A percentile compares a stretch with the other conserved stretches of the same genome.
Evolutionary conservation across 2,888 invertebrate genomes (phyloP).

Genomic region (Trichopoda pennipes): DNA sequence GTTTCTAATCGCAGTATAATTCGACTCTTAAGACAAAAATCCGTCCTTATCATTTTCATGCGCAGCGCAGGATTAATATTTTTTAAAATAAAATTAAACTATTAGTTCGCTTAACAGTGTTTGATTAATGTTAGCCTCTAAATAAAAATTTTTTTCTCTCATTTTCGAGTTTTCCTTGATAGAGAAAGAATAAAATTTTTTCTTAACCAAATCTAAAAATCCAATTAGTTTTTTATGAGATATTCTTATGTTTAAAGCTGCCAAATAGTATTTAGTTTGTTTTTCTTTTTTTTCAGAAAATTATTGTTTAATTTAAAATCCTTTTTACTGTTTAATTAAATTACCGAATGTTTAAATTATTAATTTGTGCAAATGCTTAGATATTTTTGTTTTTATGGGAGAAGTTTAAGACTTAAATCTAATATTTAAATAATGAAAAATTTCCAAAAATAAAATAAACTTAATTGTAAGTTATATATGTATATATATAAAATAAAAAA

Average conservation of each 20-base stretch:
- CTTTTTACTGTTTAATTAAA: conserved; percentile 27
- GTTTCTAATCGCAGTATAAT: too few relatives aligned
- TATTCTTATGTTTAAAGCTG: conserved; percentile 37
- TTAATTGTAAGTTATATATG: conserved; percentile 59
- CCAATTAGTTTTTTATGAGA: conserved; percentile 18
- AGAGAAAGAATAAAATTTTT: conserved; percentile 39
- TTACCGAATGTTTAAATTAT: conserved; percentile 21
- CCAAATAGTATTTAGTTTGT: conserved; percentile 39
- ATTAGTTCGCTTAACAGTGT: conserved; percentile 57
- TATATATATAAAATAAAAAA: conserved; percentile 27
- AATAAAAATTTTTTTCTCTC: conserved; percentile 17
- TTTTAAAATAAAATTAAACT: background rate
- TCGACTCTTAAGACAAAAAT: background rate
- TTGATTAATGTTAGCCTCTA: conserved; percentile 79
- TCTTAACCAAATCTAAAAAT: conserved; percentile 59
- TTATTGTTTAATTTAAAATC: conserved; percentile 46
- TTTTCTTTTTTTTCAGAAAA: conserved; percentile 28
- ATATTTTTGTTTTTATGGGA: conserved; percentile 25
- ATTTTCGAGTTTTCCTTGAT: conserved; percentile 29
- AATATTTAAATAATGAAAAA: conserved; percentile 30
- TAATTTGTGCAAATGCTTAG: conserved; percentile 63
- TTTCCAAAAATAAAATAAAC: conserved; percentile 62
- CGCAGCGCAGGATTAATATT: background rate
- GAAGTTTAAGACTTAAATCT: conserved; percentile 58
- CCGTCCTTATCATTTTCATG: background rate